Base-by-base conservation (phyloP, 2,888 invertebrate species). In the Heliconius erato region DNA sequence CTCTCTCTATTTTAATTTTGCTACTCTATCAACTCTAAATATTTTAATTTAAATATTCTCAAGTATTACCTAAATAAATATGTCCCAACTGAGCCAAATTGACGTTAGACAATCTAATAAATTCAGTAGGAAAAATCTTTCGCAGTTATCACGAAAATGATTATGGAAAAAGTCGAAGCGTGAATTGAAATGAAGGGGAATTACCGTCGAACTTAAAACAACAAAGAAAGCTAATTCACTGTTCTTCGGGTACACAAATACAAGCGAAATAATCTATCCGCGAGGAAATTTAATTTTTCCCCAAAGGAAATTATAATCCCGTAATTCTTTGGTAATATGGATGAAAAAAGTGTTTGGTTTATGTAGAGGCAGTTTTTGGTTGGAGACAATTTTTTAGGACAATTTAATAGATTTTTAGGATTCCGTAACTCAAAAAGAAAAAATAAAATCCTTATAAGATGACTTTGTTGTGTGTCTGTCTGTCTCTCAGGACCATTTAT, bases 251-350 rank as follows among this genome's bases (percentile, higher is more conserved):
- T 63, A 80, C 69, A 84, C 82, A 86, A 83, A 83, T 81, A 84
- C 81, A 81, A 68, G 78, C 76, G 80, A 19, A 79, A 80, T 85
- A 82, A 84, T 86, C 83, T 82, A 82, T 83, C 83, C 49, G 78
- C 76, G 78, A 81, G 80, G 83, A 85, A 85, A 87, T 85, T 84
- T 83, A 82, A 85, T 85, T 86, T 84, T 79, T 79, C 86, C 82
- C 79, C 78, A 81, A 76, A 80, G 74, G 81, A 79, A 82, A 83
- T 85, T 82, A 84, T 86, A 85, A 85, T 83, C 84, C 76, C 77
- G 83, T 83, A 84, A 85, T 80, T 74, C 82, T 63, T 79, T 80
- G 79, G 76, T 79, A 81, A 83, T 85, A 54, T 54, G 54, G 79
- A 68, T 76, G 81, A 54, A 71, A 79, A 44, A 78, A 74, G 78